Percentiles rank a stretch among this genome's conserved stretches.
Evolutionary conservation across 1,140 invertebrate species (phyloP).

Genomic region (Diabrotica undecimpunctata): DNA sequence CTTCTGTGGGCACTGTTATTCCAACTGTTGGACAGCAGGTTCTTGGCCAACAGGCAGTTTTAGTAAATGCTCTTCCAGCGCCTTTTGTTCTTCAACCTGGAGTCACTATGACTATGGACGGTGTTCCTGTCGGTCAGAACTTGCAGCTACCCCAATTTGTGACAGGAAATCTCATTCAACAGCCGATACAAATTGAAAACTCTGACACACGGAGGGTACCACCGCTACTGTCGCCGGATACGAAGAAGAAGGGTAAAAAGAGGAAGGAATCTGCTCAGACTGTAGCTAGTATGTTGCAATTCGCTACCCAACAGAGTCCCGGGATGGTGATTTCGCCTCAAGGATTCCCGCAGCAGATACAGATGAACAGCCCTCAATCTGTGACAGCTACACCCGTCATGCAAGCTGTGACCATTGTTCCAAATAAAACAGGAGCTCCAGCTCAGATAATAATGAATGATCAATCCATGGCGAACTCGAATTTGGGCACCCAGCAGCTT

Average conservation of each 20-base stretch:
- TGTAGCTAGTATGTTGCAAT: conserved; percentile 71
- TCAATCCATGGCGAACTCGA: conserved; percentile 53
- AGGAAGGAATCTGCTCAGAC: conserved; percentile 67
- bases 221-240: conserved; percentile 64
- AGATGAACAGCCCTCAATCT: conserved; percentile 57
- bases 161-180: conserved; percentile 62
- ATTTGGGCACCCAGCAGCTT: conserved; percentile 64
- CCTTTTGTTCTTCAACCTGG: conserved; percentile 77
- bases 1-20: conserved; percentile 63
- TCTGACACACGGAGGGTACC: conserved; percentile 48
- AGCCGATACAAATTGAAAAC: conserved; percentile 49
- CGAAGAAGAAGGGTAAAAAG: conserved; percentile 70
- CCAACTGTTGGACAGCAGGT: conserved; percentile 60
- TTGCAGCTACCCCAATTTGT: conserved; percentile 64
- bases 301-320: conserved; percentile 54
- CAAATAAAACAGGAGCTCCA: conserved; percentile 66
- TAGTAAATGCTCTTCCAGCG: conserved; percentile 77
- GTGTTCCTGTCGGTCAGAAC: conserved; percentile 63
- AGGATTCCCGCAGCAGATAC: conserved; percentile 60
- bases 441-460: conserved; percentile 71
- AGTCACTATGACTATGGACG: conserved; percentile 64
- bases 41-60: conserved; percentile 70
- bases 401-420: conserved; percentile 72
- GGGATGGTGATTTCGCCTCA: conserved; percentile 51
- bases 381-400: conserved; percentile 61